Evolutionary conservation across 2,888 invertebrate species (phyloP).

Genomic region (Pristionchus exspectatus): DNA sequence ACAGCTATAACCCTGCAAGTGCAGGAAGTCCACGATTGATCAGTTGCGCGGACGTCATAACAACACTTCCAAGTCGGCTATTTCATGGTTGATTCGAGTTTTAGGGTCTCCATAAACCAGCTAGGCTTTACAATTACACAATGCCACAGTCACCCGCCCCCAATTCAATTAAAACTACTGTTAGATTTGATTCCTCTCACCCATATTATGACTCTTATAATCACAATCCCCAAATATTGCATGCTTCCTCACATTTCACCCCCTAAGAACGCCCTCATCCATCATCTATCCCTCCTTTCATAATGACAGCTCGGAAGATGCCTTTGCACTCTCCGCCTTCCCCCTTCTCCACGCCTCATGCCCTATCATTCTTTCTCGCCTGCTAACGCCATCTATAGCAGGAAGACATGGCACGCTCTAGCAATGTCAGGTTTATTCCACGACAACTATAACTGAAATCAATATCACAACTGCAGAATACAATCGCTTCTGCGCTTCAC

Average conservation of each 20-base stretch:
- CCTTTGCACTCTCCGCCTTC: not conserved
- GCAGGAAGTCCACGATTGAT: not conserved
- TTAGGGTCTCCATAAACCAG: not conserved
- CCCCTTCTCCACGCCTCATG: not conserved
- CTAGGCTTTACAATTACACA: not conserved
- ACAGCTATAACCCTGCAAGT: not conserved
- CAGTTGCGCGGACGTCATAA: not conserved
- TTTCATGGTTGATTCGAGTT: not conserved
- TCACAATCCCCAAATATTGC: not conserved
- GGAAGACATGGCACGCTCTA: not conserved
- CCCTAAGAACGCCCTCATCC: not conserved
- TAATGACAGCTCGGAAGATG: not conserved
- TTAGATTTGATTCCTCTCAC: too few relatives aligned
- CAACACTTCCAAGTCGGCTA: not conserved
- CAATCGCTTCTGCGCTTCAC: too few relatives aligned
- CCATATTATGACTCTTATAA: too few relatives aligned
- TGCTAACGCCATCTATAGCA: not conserved
- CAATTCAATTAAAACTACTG: not conserved
- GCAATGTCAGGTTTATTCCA: not conserved
- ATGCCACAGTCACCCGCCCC: not conserved
- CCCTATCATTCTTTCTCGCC: not conserved
- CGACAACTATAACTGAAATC: not conserved
- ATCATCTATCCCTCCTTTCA: not conserved
- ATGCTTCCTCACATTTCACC: not conserved
- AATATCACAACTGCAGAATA: too few relatives aligned